These are phyloP conservation scores for Luperina nickerlii DNA, from an alignment of 2,888 invertebrate species.

Conservation along the genomic window DNA sequence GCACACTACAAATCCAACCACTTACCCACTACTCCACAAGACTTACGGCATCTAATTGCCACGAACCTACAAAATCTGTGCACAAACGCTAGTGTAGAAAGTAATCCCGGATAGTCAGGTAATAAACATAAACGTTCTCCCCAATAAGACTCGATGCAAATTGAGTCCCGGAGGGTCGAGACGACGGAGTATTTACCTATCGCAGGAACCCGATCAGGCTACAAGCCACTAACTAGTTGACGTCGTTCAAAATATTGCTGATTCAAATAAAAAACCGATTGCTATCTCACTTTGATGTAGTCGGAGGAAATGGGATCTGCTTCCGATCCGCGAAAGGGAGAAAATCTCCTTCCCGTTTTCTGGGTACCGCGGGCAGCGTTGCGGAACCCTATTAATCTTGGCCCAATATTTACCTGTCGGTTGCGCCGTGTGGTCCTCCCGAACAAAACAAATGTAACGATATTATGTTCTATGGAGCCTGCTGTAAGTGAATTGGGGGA, in stretches of 20 bases:
- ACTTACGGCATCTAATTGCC: constrained; percentile 52
- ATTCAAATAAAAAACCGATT: constrained; percentile 89
- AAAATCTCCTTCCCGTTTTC: constrained; percentile 86
- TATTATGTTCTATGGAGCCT: constrained; percentile 52
- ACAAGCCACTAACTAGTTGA: constrained; percentile 79
- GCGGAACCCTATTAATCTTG: constrained; percentile 79
- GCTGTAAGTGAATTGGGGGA: constrained; percentile 23
- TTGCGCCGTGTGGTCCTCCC: constrained; percentile 54
- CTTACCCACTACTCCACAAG: background rate
- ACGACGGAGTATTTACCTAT: constrained; percentile 69
- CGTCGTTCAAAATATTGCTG: constrained; percentile 88
- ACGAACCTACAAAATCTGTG: constrained; percentile 51
- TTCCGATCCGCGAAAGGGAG: constrained; percentile 88
- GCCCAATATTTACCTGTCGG: constrained; percentile 80
- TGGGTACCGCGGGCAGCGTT: constrained; percentile 79
- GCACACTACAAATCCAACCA: constrained; percentile 3
- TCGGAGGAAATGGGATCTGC: constrained; percentile 90
- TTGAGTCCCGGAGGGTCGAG: constrained; percentile 66
- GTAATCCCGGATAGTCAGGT: constrained; percentile 62
- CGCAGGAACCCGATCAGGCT: constrained; percentile 71
- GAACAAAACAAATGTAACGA: constrained; percentile 64
- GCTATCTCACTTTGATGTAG: constrained; percentile 90
- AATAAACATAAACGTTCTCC: constrained; percentile 67
- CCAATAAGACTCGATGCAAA: constrained; percentile 66
- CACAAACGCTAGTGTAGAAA: constrained; percentile 59